Evolutionary conservation across 2,113 vertebrate genomes (phyloP), one percentile per base, ranked within the genome.

Genomic region (Bettongia penicillata): DNA sequence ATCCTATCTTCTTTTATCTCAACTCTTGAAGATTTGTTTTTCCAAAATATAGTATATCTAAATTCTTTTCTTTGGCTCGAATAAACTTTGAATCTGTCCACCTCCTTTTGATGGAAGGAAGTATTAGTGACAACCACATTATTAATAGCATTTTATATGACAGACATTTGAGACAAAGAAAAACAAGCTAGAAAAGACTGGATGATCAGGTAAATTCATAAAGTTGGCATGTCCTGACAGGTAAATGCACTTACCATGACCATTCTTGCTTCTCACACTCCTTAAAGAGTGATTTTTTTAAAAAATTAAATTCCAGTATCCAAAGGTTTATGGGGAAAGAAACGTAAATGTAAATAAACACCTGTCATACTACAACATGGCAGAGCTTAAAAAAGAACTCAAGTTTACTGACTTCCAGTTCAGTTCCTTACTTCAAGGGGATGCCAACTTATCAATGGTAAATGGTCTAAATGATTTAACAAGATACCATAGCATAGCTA

Each of bases 341-440:
- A n/a, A 94, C 25, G 28, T 90, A 89, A 93, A 31, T 49, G 26
- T 43, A 96, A 96, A 68, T 89, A 95, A 95, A 43, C 50, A 95
- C 26, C 37, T 93, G n/a, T 90, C 93, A 91, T 7, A 91, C 37
- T 43, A 52, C 3, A 53, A 43, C 47, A 89, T 68, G 68, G 31
- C 4, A 92, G 91, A 95, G 9, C 51, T 95, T 26, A 91, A 93
- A 96, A 68, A 55, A 89, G 61, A 90, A 91, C 4, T 6, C 37
- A n/a, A 51, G 55, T 19, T 95, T 93, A 49, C 11, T 31, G 19
- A 94, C n/a, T 31, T 22, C 26, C 53, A 91, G 53, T 7, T 0
- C 4, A 47, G 90, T 57, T 23, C 89, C 5, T 43, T 90, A 50
- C 26, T 53, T 4, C 50, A 53, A 93, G 14, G 12, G 28, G 50